Percentiles rank a stretch among this genome's conserved stretches.
phyloP scores from a whole-genome alignment of 2,888 invertebrate species.

The Cyrtodaria siliqua region DNA sequence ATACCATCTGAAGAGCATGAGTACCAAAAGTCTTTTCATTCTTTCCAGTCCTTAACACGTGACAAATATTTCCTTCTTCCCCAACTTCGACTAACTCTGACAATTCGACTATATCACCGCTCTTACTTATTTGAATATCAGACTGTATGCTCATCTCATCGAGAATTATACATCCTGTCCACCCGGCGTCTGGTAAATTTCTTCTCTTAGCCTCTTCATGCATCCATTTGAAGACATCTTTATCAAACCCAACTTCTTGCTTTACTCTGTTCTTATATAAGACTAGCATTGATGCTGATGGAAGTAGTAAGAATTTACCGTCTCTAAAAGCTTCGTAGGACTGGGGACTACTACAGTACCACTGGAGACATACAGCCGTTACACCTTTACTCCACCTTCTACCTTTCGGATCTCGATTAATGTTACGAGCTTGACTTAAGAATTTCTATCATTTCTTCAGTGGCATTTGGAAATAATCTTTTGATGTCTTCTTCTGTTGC shows the following conservation, averaged over 20 bases:
- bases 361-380: conserved; percentile 33
- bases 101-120: conserved; percentile 50
- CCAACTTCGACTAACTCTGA: conserved; percentile 48
- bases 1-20: conserved; percentile 50
- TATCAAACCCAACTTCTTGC: conserved; percentile 36
- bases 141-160: conserved; percentile 66
- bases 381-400: conserved; percentile 36
- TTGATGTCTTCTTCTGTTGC: conserved; percentile 9
- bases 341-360: conserved; percentile 35
- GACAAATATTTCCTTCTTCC: conserved; percentile 45
- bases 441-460: conserved; percentile 39
- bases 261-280: conserved; percentile 41
- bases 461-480: conserved; percentile 33
- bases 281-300: conserved; percentile 27
- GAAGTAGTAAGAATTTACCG: conserved; percentile 22
- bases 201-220: conserved; percentile 44
- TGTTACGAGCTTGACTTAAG: conserved; percentile 45
- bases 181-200: conserved; percentile 37
- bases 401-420: conserved; percentile 21
- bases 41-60: conserved; percentile 30
- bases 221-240: conserved; percentile 58
- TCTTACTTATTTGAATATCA: conserved; percentile 55
- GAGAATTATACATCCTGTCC: conserved; percentile 49
- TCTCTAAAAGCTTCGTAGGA: conserved; percentile 26
- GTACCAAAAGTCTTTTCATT: conserved; percentile 33